Conservation (phyloP, 2,888 invertebrate species). For the Lithodes maja region DNA sequence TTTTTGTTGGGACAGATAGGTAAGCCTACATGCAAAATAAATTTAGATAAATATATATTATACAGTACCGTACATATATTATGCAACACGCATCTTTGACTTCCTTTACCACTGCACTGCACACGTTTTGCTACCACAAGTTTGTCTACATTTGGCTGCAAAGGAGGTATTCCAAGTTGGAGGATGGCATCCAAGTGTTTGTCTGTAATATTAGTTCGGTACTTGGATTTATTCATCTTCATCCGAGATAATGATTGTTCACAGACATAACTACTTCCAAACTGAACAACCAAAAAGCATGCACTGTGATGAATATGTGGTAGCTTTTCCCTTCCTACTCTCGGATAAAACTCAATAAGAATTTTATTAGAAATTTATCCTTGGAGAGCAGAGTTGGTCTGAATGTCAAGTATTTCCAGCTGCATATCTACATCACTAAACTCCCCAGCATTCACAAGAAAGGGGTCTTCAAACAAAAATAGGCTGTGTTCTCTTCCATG, state of each 20-base stretch:
- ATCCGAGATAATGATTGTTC: slow-evolving; percentile 18
- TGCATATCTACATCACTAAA: slow-evolving; percentile 34
- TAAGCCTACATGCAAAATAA: no score
- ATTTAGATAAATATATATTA: no score
- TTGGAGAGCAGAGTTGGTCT: slow-evolving; percentile 34
- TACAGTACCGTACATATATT: no score
- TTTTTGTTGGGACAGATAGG: no score
- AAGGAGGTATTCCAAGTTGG: slow-evolving; percentile 11
- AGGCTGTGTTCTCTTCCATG: no score
- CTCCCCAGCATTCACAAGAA: slow-evolving; percentile 28
- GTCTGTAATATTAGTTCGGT: not conserved
- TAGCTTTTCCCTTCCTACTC: slow-evolving; percentile 19
- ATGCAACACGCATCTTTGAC: slow-evolving; percentile 14
- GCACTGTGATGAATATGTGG: slow-evolving; percentile 11
- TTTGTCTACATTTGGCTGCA: not conserved
- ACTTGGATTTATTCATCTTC: not conserved
- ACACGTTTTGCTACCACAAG: not conserved
- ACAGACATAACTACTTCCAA: slow-evolving; percentile 16
- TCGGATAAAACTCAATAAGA: slow-evolving; percentile 16
- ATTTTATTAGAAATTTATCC: not conserved
- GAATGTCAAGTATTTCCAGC: slow-evolving; percentile 32
- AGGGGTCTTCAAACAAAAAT: slow-evolving; percentile 25
- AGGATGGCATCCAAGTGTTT: slow-evolving; percentile 17
- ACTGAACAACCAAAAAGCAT: slow-evolving; percentile 3
- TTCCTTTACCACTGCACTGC: not conserved